Base-by-base conservation (phyloP, 2,113 vertebrate species). In the Calidris pugnax region DNA sequence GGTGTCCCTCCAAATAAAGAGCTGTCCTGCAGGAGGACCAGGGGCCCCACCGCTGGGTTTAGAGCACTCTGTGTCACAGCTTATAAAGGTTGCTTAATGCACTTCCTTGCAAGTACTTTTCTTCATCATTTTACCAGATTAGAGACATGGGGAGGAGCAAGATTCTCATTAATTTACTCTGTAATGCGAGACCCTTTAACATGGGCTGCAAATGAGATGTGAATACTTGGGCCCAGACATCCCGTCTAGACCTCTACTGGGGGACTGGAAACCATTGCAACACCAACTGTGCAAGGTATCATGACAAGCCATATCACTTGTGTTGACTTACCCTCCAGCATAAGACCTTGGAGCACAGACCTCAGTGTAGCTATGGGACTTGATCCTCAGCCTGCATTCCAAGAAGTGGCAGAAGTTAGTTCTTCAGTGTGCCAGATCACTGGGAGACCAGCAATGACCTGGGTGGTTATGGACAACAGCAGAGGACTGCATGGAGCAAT, bases 1-100 rank as follows among this genome's bases (percentile, higher is more conserved):
- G 56, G 83, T 93, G 84, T 76, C 71, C 84, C 39, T 86, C 84
- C 75, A 67, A 91, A 35, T 60, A 82, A 95, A 94, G 83, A 78
- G 50, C 55, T 85, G 76, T 83, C 64, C 30, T 85, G 72, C 77
- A 88, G 90, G 73, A 93, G 81, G 68, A 64, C 71, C 72, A 87
- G 86, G 57, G 84, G 57, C 69, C 69, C 57, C 55, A 55, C 33
- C 67, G 30, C 12, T 51, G 48, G 33, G 19, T 94, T 95, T 84
- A 77, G 67, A 79, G 71, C 53, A 14, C 72, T 93, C 89, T 57
- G 37, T 92, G 56, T 73, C 90, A 63, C 87, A 93, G 91, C 63
- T 95, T 55, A 76, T 84, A 93, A 94, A 94, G 53, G n/a, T 59
- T 35, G 20, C 68, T 72, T 92, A 91, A 90, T 83, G 59, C n/a